Evolutionary conservation across 2,888 invertebrate genomes (phyloP), one percentile per base, ranked within the genome.

Genomic region (Lithosia quadra): DNA sequence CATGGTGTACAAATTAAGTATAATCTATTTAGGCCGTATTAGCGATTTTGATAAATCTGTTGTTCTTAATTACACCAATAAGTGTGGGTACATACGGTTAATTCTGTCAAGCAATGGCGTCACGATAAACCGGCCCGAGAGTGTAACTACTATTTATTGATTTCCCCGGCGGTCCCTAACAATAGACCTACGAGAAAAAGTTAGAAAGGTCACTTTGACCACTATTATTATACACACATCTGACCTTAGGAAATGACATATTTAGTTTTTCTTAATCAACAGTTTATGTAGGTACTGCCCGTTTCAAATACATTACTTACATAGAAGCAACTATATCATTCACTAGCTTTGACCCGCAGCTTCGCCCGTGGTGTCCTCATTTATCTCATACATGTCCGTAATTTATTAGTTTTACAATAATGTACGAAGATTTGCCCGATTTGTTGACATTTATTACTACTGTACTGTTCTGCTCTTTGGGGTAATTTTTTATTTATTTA

Each of bases 161-260:
- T 63, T 63, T 63, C 63, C 53, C 63, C 9, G 22, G 55, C 55
- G 34, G 21, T 49, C 3, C 55, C 63, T 63, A 63, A 55, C 22
- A 55, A 63, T 63, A 63, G 63, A 63, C 55, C 22, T 22, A 33
- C 63, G 18, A 22, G 24, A 56, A 56, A 56, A 56, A 15, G 56
- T 56, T 2, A 56, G 13, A 11, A 55, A 56, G 56, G 56, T 56
- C 56, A 28, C 56, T 24, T 28, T 24, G 24, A 24, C 1, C 15
- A 49, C 49, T 28, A 28, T 28, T 28, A 28, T 28, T 28, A 28
- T 28, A 28, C 1, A 18, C 5, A 43, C 18, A 43, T 43, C 18
- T 43, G 43, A 43, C 43, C 43, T 43, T 43, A 43, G 18, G 43
- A 43, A 43, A 43, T 39, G 15, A 15, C 39, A 39, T 39, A 5